These are phyloP conservation scores for rat (Rattus norvegicus) DNA, from an alignment of 2,113 vertebrate genomes.

Conservation along the genomic window GRCr8 NC_086023.1:53984501-53985000, in stretches of 20 bases:
- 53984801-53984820: conserved; percentile 54
- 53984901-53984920: not conserved
- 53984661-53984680: not conserved
- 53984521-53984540: not conserved
- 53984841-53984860: conserved; percentile 42
- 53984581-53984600: not conserved
- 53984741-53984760: not conserved
- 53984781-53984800: conserved; percentile 38
- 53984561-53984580: not conserved
- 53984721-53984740: not conserved
- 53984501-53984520: too few species aligned
- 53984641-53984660: not conserved
- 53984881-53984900: too few species aligned
- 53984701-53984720: not conserved
- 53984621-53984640: not conserved
- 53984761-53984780: not conserved
- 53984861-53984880: not conserved
- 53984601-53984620: not conserved
- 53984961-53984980: not conserved
- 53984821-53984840: conserved; percentile 61
- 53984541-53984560: not conserved
- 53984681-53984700: too few species aligned
- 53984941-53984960: not conserved
- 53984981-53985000: not conserved
- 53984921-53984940: not conserved